These are phyloP conservation scores for Psettodes erumei DNA, from an alignment of 2,113 vertebrate species.

Conservation along the genomic window DNA sequence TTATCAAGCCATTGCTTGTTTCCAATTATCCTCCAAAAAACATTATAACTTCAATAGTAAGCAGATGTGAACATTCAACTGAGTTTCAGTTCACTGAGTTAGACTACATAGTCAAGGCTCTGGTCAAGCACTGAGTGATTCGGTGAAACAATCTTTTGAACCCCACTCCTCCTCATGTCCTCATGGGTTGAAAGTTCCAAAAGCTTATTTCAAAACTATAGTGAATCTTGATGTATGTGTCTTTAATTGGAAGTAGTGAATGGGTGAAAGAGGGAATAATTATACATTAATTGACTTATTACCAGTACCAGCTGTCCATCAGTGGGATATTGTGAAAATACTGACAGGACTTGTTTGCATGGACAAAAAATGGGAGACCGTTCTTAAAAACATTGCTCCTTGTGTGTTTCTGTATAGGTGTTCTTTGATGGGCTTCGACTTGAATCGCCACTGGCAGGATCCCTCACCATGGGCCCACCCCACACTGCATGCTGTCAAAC, in stretches of 20 bases:
- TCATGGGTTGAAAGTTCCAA: no score
- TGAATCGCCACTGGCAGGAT: conserved; percentile 98
- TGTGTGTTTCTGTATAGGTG: conserved; percentile 83
- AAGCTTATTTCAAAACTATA: no score
- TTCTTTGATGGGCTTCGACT: conserved; percentile 97
- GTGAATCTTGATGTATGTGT: background rate
- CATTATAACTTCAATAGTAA: no score
- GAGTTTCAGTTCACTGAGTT: no score
- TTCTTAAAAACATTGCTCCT: background rate
- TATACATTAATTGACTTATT: background rate
- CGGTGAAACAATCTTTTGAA: no score
- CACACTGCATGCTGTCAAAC: conserved; percentile 94
- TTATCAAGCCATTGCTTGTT: no score
- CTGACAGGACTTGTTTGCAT: background rate
- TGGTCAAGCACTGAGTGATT: no score
- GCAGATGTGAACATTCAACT: no score
- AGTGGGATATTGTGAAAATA: background rate
- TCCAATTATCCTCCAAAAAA: no score
- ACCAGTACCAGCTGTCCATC: background rate
- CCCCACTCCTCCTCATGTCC: no score
- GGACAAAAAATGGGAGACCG: background rate
- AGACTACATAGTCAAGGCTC: no score
- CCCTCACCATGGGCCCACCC: conserved; percentile 97
- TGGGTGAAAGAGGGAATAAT: background rate
- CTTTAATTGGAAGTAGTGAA: background rate